Percentiles rank a stretch among this genome's conserved stretches.
phyloP scores from a whole-genome alignment of 2,797 vertebrate genomes.

The Astyanax mexicanus region DNA sequence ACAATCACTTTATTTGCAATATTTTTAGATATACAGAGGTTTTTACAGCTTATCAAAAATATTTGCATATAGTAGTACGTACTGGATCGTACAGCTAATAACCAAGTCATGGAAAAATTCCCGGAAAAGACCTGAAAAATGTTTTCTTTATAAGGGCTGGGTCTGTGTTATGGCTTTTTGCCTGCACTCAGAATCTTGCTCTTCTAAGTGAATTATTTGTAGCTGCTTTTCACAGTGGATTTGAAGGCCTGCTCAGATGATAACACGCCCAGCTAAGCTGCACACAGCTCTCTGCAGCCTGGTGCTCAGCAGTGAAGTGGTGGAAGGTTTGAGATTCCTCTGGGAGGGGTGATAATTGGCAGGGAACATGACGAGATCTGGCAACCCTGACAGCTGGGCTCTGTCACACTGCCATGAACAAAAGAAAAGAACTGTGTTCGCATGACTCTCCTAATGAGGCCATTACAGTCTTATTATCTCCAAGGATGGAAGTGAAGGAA shows the following conservation, averaged over 20 bases:
- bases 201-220: slow-evolving; percentile 33
- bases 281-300: slow-evolving; percentile 18
- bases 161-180: no score
- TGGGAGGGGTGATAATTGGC: slow-evolving; percentile 55
- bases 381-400: slow-evolving; percentile 56
- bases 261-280: slow-evolving; percentile 5
- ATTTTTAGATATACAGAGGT: no score
- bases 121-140: no score
- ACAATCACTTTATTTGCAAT: no score
- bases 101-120: no score
- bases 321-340: slow-evolving; percentile 49
- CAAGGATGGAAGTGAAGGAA: slow-evolving; percentile 19
- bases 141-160: no score
- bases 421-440: slow-evolving; percentile 35
- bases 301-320: slow-evolving; percentile 38
- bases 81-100: no score
- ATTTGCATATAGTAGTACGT: no score
- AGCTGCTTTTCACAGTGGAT: slow-evolving; percentile 18
- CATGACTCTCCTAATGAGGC: slow-evolving; percentile 49
- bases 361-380: slow-evolving; percentile 56
- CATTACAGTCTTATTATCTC: slow-evolving; percentile 38
- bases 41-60: no score
- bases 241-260: slow-evolving; percentile 17
- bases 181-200: slow-evolving; percentile 23
- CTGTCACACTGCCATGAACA: slow-evolving; percentile 37